Base-by-base conservation (phyloP, 2,797 vertebrate genomes). In the Oryzias dopingdopingensis region DNA sequence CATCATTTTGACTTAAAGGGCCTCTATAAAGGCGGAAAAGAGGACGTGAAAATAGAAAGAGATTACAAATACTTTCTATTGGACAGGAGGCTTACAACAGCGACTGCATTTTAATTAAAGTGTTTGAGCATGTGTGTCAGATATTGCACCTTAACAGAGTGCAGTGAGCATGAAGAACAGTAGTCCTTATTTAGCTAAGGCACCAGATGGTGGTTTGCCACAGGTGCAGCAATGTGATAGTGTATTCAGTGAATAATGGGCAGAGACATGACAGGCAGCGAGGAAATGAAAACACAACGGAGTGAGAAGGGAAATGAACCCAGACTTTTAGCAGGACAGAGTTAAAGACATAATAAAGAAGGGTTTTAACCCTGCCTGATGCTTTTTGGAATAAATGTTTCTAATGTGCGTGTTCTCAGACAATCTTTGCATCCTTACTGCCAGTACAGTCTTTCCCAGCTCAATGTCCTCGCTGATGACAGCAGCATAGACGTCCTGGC, bases 401-500 rank as follows among this genome's bases (percentile, higher is more conserved):
- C 46, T 40, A 59, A 59, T 22, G 52, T 55, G 32, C 15, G 51
- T 14, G 50, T 37, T 18, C 20, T 57, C 16, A 49, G n/a, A 53
- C 14, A 20, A 12, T 2, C 2, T 7, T 15, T 2, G 14, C 43
- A 4, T 56, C 53, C 84, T 5, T 81, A 99, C 97, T 49, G 86
- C 90, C 40, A 97, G 77, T 62, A 98, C 89, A 0, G 92, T 81
- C 55, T 94, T 95, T 12, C 97, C 96, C 4, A 94, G 92, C 43
- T 93, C 78, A 0, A 93, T 86, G 22, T 99, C 96, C 84, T 99
- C 97, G 32, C 94, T 91, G 85, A 99, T 83, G 13, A 99, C 97
- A 0, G 96, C 91, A 0, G 93, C 91, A 80, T 99, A 99, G 18
- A 93, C 86, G 47, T 90, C 89, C 60, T 98, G 97, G 88, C 94